Percentiles rank a stretch among this genome's conserved stretches.
Evolutionary conservation across 1,140 invertebrate genomes (phyloP).

Genomic region (Cataglyphis hispanica): DNA sequence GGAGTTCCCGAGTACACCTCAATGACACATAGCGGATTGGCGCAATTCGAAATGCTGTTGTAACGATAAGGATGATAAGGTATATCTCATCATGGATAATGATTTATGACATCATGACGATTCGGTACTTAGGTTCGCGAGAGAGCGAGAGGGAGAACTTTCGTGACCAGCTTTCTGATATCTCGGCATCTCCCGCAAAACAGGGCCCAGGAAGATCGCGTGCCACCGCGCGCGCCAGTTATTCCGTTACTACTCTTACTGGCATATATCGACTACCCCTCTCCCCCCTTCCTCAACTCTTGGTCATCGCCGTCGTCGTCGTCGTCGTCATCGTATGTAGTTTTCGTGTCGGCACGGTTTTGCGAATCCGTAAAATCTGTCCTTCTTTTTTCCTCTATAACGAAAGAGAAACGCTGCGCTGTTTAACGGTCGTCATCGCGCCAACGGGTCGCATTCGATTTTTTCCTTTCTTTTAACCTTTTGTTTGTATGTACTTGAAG

Average conservation of each 20-base stretch:
- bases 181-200: slow-evolving; percentile 80
- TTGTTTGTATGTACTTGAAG: background rate
- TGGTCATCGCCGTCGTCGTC: slow-evolving; percentile 20
- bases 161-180: slow-evolving; percentile 82
- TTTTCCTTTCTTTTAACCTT: background rate
- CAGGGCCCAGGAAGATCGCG: slow-evolving; percentile 81
- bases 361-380: slow-evolving; percentile 36
- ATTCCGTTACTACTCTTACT: slow-evolving; percentile 75
- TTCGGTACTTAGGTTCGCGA: slow-evolving; percentile 9
- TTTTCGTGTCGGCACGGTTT: slow-evolving; percentile 52
- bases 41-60: background rate
- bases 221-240: slow-evolving; percentile 78
- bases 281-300: no score
- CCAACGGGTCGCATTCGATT: background rate
- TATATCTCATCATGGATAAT: slow-evolving; percentile 16
- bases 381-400: slow-evolving; percentile 43
- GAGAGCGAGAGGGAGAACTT: slow-evolving; percentile 71
- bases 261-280: slow-evolving; percentile 78
- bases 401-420: background rate
- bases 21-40: background rate
- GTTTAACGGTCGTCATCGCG: background rate
- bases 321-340: slow-evolving; percentile 10
- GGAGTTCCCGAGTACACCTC: background rate
- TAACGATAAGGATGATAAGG: background rate
- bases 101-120: slow-evolving; percentile 26